These are phyloP conservation scores for Bacillus rossius DNA, from an alignment of 1,140 invertebrate genomes.

Conservation along the genomic window DNA sequence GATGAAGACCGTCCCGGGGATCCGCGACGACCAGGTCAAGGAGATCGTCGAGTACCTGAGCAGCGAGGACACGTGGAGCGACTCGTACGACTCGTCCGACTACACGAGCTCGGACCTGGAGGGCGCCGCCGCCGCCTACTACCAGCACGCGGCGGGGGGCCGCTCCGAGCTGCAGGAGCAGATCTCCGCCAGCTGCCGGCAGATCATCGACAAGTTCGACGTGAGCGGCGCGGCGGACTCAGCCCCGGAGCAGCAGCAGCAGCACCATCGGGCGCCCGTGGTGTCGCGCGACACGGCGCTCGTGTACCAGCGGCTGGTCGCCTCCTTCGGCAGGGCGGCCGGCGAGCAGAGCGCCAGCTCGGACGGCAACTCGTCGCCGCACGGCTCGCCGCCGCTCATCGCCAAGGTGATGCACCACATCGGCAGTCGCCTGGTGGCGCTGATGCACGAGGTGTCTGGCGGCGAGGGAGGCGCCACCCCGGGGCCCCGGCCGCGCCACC, in stretches of 20 bases:
- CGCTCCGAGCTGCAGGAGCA: conserved; percentile 72
- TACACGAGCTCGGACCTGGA: conserved; percentile 86
- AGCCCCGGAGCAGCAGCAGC: conserved; percentile 44
- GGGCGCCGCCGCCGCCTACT: conserved; percentile 44
- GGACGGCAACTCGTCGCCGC: conserved; percentile 46
- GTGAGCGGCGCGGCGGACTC: conserved; percentile 39
- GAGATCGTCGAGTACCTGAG: conserved; percentile 33
- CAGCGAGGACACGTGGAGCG: conserved; percentile 83
- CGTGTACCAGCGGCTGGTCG: conserved; percentile 77
- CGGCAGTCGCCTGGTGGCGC: conserved; percentile 75
- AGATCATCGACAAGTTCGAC: conserved; percentile 83
- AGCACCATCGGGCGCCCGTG: conserved; percentile 23
- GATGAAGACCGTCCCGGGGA: conserved; percentile 89
- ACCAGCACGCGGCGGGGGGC: conserved; percentile 41
- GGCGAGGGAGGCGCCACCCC: conserved; percentile 22
- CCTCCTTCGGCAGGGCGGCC: conserved; percentile 70
- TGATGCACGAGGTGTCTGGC: conserved; percentile 80
- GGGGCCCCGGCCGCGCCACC: conserved; percentile 41
- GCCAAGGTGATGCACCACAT: conserved; percentile 92
- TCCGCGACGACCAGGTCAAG: conserved; percentile 81
- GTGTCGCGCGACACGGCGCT: conserved; percentile 64
- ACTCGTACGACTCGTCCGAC: conserved; percentile 86
- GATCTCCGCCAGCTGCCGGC: conserved; percentile 80
- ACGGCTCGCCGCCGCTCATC: conserved; percentile 78
- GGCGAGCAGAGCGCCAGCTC: conserved; percentile 40